Evolutionary conservation across 2,888 invertebrate species (phyloP), one percentile per base, ranked within the genome.

Genomic region (Conops quadrifasciatus): DNA sequence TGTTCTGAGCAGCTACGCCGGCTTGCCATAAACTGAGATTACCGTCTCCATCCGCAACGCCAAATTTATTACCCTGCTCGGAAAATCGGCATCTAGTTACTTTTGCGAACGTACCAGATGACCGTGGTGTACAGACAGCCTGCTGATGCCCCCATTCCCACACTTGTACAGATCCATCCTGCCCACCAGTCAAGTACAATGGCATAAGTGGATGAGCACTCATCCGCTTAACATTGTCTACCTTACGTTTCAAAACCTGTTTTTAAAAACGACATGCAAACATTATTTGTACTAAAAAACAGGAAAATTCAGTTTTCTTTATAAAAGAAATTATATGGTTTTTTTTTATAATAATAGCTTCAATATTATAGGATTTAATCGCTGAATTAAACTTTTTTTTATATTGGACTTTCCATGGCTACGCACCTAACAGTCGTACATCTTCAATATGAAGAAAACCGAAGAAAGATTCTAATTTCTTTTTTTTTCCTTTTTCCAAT

Each of bases 61-160:
- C 98, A 86, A 99, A 98, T 88, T 98, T 98, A 87, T 97, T 98
- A 72, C 98, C 98, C 86, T 98, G 97, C 82, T 95, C 94, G 62
- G 95, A 96, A 88, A 98, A 98, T 72, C 95, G 90, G n/a, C 97
- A 95, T 75, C 96, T 90, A 1, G 97, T 97, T 71, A 98, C 98
- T 87, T 95, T 95, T 45, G 95, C 96, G 86, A 94, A 97, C 5
- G 97, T 96, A 45, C 97, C 97, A 0, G 96, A 91, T n/a, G 95
- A 92, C 51, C 97, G 89, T 1, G 97, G 96, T 26, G 93, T 92
- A 80, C 96, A 94, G 16, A 97, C 94, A 53, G 95, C 93, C 74
- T 94, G 93, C 65, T 92, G 91, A 86, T 97, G 97, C 9, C 96
- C 96, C 98, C 98, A 99, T 87, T 99, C 98, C 97, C 98, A 97